Percentiles rank a stretch among this genome's conserved stretches.
These are phyloP conservation scores for Andrena hattorfiana DNA, from an alignment of 2,888 invertebrate species.

Conservation along the genomic window DNA sequence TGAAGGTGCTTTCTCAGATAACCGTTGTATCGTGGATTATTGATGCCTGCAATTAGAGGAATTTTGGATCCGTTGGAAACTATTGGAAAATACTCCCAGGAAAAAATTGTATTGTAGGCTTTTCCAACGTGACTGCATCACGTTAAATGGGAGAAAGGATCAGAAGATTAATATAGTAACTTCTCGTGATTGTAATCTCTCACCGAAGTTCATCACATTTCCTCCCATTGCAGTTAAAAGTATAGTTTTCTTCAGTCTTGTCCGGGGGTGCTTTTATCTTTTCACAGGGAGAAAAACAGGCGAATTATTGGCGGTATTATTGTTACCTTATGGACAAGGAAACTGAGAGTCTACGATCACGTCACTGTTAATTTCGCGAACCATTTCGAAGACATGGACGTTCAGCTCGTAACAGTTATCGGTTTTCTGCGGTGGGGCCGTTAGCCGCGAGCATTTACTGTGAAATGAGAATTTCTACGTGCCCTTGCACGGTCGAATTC, in stretches of 20 bases:
- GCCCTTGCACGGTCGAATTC: conserved; percentile 38
- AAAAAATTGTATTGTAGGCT: no score
- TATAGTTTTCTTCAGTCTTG: no score
- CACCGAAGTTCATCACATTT: conserved; percentile 9
- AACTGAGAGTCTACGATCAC: conserved; percentile 26
- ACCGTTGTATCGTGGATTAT: no score
- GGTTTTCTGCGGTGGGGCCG: conserved; percentile 40
- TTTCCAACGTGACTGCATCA: no score
- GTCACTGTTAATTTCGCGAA: conserved; percentile 47
- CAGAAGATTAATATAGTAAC: no score
- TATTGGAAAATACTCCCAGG: no score
- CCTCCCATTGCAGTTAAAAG: neutral
- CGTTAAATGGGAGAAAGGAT: no score
- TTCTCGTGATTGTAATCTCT: no score
- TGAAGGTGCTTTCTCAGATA: no score
- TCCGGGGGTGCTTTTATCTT: neutral
- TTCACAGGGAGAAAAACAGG: neutral
- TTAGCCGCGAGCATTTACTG: conserved; percentile 55
- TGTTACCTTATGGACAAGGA: conserved; percentile 30
- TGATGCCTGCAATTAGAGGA: no score
- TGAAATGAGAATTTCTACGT: conserved; percentile 53
- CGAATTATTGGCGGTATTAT: conserved; percentile 12
- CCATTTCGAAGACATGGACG: conserved; percentile 39
- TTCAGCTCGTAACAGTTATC: conserved; percentile 51
- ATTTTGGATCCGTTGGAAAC: no score